phyloP scores from a whole-genome alignment of 1,140 invertebrate genomes.

The Philotrypesis tridentata region DNA sequence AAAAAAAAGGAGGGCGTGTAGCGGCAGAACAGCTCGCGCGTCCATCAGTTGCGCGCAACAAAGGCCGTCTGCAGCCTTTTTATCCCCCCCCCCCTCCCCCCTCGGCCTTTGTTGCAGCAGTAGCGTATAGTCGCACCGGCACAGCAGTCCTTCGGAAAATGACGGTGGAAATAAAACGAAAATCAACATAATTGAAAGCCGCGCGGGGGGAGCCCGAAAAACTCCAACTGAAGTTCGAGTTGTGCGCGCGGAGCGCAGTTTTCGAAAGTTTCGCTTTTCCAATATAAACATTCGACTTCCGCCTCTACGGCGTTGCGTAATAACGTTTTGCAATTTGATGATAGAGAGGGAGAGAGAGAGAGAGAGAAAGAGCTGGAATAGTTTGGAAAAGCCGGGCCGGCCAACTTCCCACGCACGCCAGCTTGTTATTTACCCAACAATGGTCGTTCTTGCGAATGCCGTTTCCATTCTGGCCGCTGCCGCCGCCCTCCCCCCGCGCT shows the following conservation, averaged over 20 bases:
- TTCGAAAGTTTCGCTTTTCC: constrained; percentile 15
- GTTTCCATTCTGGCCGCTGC: not conserved
- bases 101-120: constrained; percentile 12
- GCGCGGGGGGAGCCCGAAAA: not conserved
- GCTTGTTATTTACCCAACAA: constrained; percentile 1
- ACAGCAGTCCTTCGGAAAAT: not conserved
- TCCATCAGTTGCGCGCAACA: constrained; percentile 27
- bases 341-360: not conserved
- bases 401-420: not conserved
- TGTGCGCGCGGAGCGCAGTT: not conserved
- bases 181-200: constrained; percentile 42
- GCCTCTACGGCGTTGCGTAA: not conserved
- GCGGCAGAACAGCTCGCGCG: not conserved
- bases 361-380: not conserved
- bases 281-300: not conserved
- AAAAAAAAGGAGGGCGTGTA: not conserved
- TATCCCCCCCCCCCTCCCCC: not conserved
- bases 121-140: too few species aligned
- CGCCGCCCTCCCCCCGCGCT: too few species aligned
- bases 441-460: not conserved
- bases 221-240: not conserved
- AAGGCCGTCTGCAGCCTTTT: not conserved
- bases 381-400: not conserved
- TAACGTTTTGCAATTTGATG: constrained; percentile 6
- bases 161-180: constrained; percentile 7